A percentile compares a stretch with the other conserved stretches of the same genome.
phyloP scores from a whole-genome alignment of 2,888 invertebrate genomes.

The Anodontia alba region DNA sequence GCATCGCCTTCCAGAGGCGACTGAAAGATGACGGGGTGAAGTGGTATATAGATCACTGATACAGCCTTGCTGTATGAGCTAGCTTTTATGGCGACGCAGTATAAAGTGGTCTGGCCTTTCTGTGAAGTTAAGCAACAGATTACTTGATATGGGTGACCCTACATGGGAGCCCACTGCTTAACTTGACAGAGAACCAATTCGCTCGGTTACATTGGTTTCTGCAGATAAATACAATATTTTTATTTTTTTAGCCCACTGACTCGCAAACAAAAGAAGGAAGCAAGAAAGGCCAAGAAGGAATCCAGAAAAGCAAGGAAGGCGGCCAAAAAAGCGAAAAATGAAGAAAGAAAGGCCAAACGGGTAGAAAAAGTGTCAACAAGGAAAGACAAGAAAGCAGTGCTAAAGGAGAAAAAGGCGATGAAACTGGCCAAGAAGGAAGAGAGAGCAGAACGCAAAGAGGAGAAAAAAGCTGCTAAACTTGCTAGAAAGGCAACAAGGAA shows the following conservation, averaged over 20 bases:
- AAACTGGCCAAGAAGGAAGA: background rate
- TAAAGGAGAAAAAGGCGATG: background rate
- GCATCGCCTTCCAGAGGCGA: too few species aligned
- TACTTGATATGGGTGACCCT: too few species aligned
- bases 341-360: background rate
- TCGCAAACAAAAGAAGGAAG: slow-evolving; percentile 1
- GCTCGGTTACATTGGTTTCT: too few species aligned
- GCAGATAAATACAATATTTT: too few species aligned
- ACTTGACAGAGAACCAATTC: too few species aligned
- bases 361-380: background rate
- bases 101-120: too few species aligned
- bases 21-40: too few species aligned
- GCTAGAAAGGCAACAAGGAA: background rate
- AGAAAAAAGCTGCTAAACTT: background rate
- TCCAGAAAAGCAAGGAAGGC: background rate
- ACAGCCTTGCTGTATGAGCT: too few species aligned
- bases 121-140: too few species aligned
- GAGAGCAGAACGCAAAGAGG: background rate
- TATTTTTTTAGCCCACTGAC: background rate
- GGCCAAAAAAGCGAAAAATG: background rate
- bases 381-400: background rate
- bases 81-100: too few species aligned
- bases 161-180: too few species aligned
- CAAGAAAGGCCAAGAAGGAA: slow-evolving; percentile 7
- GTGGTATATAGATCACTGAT: too few species aligned